Conservation (phyloP, 2,113 vertebrate species). For the Coptodon bakossiorum region DNA sequence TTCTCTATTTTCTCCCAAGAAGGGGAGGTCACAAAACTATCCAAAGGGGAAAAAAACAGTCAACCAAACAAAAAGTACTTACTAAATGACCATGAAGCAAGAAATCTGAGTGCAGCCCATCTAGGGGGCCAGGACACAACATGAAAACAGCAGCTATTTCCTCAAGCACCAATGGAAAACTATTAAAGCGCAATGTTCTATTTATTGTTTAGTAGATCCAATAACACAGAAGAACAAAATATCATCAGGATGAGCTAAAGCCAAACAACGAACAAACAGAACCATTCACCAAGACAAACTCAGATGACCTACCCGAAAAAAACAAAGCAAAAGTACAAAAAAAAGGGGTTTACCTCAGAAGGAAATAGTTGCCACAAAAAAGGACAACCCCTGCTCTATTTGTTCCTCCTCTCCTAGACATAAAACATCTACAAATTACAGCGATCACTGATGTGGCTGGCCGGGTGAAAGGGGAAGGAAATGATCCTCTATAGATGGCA, state of each 20-base stretch:
- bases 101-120: not conserved
- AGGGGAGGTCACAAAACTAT: accelerated
- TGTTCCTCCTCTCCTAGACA: not conserved
- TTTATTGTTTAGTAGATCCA: not conserved
- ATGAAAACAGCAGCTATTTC: not conserved
- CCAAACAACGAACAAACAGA: not conserved
- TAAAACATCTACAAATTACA: not conserved
- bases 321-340: not conserved
- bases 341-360: accelerated
- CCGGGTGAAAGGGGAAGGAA: not conserved
- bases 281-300: not conserved
- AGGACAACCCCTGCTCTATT: not conserved
- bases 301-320: accelerated
- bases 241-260: not conserved
- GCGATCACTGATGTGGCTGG: not conserved
- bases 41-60: not conserved
- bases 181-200: not conserved
- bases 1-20: not conserved
- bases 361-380: not conserved
- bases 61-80: not conserved
- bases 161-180: not conserved
- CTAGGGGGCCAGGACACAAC: not conserved
- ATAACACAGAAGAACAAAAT: not conserved
- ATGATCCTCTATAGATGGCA: not conserved
- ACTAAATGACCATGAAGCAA: not conserved